Evolutionary conservation across 2,888 invertebrate genomes (phyloP).

Genomic region (Kryphioiulus occultus): DNA sequence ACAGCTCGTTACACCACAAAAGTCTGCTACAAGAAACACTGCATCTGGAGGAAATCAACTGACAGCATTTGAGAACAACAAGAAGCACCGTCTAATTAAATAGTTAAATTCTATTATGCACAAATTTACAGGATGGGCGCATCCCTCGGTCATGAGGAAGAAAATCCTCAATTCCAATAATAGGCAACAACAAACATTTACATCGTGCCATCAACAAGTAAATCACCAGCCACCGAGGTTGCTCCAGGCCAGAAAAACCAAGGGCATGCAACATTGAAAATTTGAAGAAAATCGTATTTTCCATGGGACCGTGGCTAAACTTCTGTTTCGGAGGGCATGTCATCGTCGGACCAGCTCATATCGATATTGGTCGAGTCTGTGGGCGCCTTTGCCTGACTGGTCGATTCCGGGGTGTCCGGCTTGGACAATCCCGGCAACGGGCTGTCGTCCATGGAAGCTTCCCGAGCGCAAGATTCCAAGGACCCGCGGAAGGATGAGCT

Average conservation of each 20-base stretch:
- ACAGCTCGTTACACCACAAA: neutral
- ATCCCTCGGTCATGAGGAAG: neutral
- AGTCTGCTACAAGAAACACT: neutral
- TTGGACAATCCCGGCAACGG: constrained; percentile 46
- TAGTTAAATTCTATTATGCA: neutral
- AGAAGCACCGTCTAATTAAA: neutral
- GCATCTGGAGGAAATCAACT: neutral
- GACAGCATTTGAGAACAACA: neutral
- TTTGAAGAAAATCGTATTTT: neutral
- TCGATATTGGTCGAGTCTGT: constrained; percentile 53
- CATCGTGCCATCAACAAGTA: neutral
- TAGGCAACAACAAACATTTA: neutral
- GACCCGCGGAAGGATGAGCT: constrained; percentile 18
- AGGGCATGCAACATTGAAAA: neutral
- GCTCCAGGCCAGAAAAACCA: neutral
- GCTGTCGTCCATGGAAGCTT: constrained; percentile 44
- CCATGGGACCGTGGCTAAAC: constrained; percentile 29
- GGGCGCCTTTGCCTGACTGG: constrained; percentile 46
- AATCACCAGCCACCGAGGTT: neutral
- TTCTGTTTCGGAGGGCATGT: constrained; percentile 53
- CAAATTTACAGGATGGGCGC: neutral
- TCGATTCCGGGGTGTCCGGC: constrained; percentile 52
- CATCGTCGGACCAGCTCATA: constrained; percentile 53
- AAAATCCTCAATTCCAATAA: neutral
- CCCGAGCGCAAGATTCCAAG: constrained; percentile 31